Evolutionary conservation across 2,888 invertebrate genomes (phyloP), one percentile per base, ranked within the genome.

Genomic region (Pheosia tremula): DNA sequence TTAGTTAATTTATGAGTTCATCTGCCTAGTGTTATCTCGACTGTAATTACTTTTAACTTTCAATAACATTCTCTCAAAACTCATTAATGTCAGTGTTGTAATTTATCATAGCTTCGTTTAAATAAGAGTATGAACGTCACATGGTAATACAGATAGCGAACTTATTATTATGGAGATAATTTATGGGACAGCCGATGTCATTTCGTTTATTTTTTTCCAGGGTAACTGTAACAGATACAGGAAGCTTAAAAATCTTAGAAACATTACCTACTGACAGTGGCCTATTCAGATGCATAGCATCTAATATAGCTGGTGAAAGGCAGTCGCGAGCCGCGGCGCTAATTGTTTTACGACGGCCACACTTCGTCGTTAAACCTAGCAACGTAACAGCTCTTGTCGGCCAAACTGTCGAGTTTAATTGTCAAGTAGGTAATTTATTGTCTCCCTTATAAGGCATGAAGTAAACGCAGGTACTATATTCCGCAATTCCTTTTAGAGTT

Each of bases 231-330:
- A 97, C 97, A 71, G 98, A 98, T 84, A 97, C 97, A 71, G 98
- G 98, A 59, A 98, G 97, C 89, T 95, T 99, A 77, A 96, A 98
- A 95, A 98, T 99, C 82, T 95, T 96, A 75, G 97, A 98, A 87
- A 98, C 98, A 59, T 95, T 97, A 81, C 97, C 97, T 83, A 95
- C 96, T 70, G 99, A 99, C 87, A 98, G 97, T 83, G 99, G 98
- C 63, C 95, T 97, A 78, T 99, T 98, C 87, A 96, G 97, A 85
- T 99, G 99, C 91, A 95, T 98, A 61, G 98, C 98, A 6, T 97
- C 97, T 78, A 99, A 98, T 91, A 95, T 98, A 83, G 98, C 98
- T 47, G 99, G 98, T 43, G 96, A 96, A 68, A 95, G 97, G 80
- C 98, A 98, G 89, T 97, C 97, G 53, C 95, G 95, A 71, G 95